phyloP scores from a whole-genome alignment of 2,113 vertebrate species.

The Carlito syrichta region DNA sequence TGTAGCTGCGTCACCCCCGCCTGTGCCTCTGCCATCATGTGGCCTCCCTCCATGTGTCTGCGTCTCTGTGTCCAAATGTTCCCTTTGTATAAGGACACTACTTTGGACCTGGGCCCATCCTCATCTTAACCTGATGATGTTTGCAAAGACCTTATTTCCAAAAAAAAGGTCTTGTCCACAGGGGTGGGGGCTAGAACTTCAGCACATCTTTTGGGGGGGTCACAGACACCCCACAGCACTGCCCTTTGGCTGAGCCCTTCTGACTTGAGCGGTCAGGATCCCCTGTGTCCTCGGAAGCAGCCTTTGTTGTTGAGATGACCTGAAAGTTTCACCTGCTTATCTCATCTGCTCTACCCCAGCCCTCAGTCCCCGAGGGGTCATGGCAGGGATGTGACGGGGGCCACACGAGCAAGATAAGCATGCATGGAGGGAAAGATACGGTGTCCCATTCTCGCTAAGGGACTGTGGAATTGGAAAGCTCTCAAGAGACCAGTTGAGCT shows the following conservation, averaged over 20 bases:
- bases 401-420: neutral
- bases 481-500: neutral
- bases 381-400: accelerated
- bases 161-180: neutral
- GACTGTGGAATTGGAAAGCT: neutral
- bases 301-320: neutral
- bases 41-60: neutral
- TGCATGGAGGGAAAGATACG: neutral
- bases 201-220: accelerated
- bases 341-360: accelerated
- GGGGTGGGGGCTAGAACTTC: neutral
- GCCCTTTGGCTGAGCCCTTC: neutral
- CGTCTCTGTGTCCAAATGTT: neutral
- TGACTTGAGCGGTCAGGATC: accelerated
- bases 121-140: neutral
- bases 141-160: neutral
- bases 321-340: accelerated
- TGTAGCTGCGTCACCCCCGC: accelerated
- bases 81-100: neutral
- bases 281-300: too few relatives aligned
- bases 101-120: accelerated
- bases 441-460: neutral
- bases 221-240: accelerated
- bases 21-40: accelerated
- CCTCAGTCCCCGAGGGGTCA: too few relatives aligned